Evolutionary conservation across 2,888 invertebrate genomes (phyloP).

Genomic region (Teinopalpus imperialis): DNA sequence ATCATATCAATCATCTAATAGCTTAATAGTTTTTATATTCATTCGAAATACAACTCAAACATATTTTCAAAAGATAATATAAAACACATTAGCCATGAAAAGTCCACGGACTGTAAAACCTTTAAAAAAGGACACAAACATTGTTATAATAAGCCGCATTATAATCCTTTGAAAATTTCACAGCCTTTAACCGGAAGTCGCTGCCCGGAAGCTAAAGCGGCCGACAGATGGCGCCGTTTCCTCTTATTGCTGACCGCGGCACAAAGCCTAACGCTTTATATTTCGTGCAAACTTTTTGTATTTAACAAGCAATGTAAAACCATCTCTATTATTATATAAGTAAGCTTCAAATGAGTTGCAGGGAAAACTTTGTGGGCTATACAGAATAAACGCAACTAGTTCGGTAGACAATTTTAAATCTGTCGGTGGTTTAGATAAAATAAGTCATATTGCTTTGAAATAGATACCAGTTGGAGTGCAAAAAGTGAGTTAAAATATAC

Average conservation of each 20-base stretch:
- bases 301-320: conserved; percentile 27
- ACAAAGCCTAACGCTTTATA: conserved; percentile 64
- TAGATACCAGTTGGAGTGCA: conserved; percentile 33
- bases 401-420: conserved; percentile 52
- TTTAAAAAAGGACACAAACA: conserved; percentile 32
- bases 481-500: conserved; percentile 50
- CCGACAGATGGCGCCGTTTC: conserved; percentile 69
- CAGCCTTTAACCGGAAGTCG: conserved; percentile 55
- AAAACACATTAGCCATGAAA: background rate
- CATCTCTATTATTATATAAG: conserved; percentile 30
- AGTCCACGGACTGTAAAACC: conserved; percentile 15
- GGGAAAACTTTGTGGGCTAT: conserved; percentile 39
- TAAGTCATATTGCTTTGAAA: conserved; percentile 39
- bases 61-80: background rate
- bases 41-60: background rate
- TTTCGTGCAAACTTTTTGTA: conserved; percentile 34
- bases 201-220: conserved; percentile 55
- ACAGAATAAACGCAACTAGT: conserved; percentile 69
- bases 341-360: conserved; percentile 31
- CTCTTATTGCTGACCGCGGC: conserved; percentile 74
- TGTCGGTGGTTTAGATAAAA: conserved; percentile 36
- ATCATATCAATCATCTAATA: too few relatives aligned
- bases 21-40: too few relatives aligned
- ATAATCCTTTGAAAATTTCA: conserved; percentile 69
- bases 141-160: conserved; percentile 61